A percentile compares a stretch with the other conserved stretches of the same genome.
Evolutionary conservation across 2,797 vertebrate species (phyloP).

Genomic region (Rousettus madagascariensis): DNA sequence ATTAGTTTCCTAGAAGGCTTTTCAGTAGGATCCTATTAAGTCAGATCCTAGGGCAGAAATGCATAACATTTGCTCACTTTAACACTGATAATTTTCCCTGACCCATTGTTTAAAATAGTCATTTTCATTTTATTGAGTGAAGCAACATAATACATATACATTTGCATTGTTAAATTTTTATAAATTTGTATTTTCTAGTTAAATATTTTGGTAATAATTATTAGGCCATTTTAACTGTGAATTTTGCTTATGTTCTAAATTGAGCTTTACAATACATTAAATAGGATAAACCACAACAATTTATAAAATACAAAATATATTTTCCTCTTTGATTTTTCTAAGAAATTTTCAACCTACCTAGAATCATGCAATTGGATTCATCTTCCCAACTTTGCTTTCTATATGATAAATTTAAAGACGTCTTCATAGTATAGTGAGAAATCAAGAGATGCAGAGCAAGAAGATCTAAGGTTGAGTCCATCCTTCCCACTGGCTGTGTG

Average conservation of each 20-base stretch:
- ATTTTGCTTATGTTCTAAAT: slow-evolving; percentile 27
- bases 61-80: background rate
- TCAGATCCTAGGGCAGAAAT: background rate
- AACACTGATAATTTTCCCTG: background rate
- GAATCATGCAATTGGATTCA: background rate
- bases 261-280: background rate
- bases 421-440: background rate
- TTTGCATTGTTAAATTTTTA: background rate
- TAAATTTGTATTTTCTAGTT: background rate
- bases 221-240: background rate
- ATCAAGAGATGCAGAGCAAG: background rate
- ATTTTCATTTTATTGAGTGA: slow-evolving; percentile 18
- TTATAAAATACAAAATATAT: background rate
- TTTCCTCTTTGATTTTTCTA: slow-evolving; percentile 20
- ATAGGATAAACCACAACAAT: background rate
- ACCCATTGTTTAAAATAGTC: background rate
- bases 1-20: background rate
- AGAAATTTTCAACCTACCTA: background rate
- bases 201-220: slow-evolving; percentile 14
- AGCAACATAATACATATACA: background rate
- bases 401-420: background rate
- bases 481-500: background rate
- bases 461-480: background rate
- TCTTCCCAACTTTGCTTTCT: background rate
- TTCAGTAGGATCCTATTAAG: background rate